Base-by-base conservation (phyloP, 1,140 invertebrate species). In the Nasonia giraulti region DNA sequence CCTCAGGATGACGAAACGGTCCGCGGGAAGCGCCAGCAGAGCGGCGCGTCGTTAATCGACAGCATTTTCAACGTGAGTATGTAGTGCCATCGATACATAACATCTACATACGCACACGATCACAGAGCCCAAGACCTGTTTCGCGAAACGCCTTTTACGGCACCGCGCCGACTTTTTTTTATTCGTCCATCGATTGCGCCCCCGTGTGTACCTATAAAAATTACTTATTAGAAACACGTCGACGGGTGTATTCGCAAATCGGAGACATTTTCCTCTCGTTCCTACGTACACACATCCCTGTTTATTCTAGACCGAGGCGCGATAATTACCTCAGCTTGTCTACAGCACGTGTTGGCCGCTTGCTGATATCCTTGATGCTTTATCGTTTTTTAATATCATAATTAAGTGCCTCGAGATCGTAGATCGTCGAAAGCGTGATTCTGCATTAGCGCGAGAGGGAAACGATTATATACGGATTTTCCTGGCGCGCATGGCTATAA, bases 61-160 rank as follows among this genome's bases (percentile, higher is more conserved):
- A 88, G 84, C 44, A 89, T 91, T 47, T 91, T 91, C 74, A 91
- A 92, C 69, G 91, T 91, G 82, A 89, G 91, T 88, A 84, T 80
- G 78, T 80, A 80, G n/a, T 68, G 37, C 31, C 33, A 75, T 11
- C 33, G 69, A 79, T 62, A 79, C 27, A 79, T 79, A 79, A 62
- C 20, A n/a, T 47, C 40, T 6, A 76, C 14, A 50, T 76, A 76
- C 44, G 77, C 37, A 23, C 47, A 74, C 40, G 40, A 40, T 5
- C 7, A 44, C 40, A 37, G 23, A 50, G 10, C 31, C 76, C 17
- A 44, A 79, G 80, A 74, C 77, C 73, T 47, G 80, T 50, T 73
- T 44, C 7, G 66, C 80, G 2, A 47, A 14, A n/a, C 8, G 7
- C 80, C 80, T 73, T 80, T 68, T 80, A 80, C 62, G 78, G 62